Percentiles rank a stretch among this genome's conserved stretches.
These are phyloP conservation scores for Perithous albicinctus DNA, from an alignment of 2,888 invertebrate genomes.

Conservation along the genomic window DNA sequence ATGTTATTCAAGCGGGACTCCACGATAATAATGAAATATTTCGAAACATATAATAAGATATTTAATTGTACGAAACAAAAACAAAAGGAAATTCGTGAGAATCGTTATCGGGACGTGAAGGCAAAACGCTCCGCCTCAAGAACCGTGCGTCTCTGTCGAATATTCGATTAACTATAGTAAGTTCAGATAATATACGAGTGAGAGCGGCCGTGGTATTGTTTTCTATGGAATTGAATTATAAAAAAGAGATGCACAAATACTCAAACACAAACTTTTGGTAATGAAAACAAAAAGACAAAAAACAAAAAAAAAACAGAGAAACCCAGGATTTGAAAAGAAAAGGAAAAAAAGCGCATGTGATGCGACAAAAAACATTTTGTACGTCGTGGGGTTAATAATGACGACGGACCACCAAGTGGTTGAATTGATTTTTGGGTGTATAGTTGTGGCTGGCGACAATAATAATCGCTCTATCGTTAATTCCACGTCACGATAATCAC, in stretches of 20 bases:
- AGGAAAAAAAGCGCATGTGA: slow-evolving; percentile 76
- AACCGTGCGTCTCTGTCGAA: slow-evolving; percentile 14
- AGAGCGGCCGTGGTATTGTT: slow-evolving; percentile 73
- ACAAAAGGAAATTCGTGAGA: background rate
- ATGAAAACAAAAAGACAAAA: slow-evolving; percentile 47
- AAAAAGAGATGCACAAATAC: slow-evolving; percentile 1
- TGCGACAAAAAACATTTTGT: slow-evolving; percentile 76
- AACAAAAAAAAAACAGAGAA: slow-evolving; percentile 28
- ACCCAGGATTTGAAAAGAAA: slow-evolving; percentile 62
- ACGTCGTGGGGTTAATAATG: slow-evolving; percentile 61
- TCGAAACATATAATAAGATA: slow-evolving; percentile 78
- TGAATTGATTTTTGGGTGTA: slow-evolving; percentile 66
- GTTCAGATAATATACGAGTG: slow-evolving; percentile 75
- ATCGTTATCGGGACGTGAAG: background rate
- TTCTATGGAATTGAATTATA: slow-evolving; percentile 72
- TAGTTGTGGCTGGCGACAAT: slow-evolving; percentile 43
- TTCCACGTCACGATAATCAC: slow-evolving; percentile 33
- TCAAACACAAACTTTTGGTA: slow-evolving; percentile 61
- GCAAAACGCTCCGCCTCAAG: background rate
- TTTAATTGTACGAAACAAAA: slow-evolving; percentile 32
- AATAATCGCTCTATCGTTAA: slow-evolving; percentile 18
- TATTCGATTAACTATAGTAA: slow-evolving; percentile 67
- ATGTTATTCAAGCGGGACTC: slow-evolving; percentile 51
- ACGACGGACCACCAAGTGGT: slow-evolving; percentile 76
- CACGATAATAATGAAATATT: slow-evolving; percentile 76